Conservation (phyloP, 2,888 invertebrate species). For the Parthenolecanium corni region DNA sequence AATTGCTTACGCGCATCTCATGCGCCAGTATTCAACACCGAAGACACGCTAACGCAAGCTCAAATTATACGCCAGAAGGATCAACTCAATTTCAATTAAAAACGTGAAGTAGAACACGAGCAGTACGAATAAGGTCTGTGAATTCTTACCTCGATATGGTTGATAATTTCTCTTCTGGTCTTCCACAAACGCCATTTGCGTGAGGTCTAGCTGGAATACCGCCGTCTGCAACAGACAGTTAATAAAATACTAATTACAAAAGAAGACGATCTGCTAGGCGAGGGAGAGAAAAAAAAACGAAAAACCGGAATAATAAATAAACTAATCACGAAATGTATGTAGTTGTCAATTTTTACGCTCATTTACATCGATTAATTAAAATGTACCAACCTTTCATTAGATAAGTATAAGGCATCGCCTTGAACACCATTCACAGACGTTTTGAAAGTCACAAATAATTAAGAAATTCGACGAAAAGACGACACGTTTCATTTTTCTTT, state of each 20-base stretch:
- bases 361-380: not conserved
- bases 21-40: too few relatives aligned
- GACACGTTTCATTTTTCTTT: too few relatives aligned
- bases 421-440: not conserved
- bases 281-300: not conserved
- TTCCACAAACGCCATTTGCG: conserved; percentile 28
- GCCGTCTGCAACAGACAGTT: conserved; percentile 33
- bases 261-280: not conserved
- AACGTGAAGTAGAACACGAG: not conserved
- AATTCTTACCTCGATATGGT: conserved; percentile 30
- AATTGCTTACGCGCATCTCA: too few relatives aligned
- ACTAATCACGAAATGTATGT: conserved; percentile 3
- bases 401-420: conserved; percentile 21
- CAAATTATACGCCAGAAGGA: too few relatives aligned
- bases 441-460: too few relatives aligned
- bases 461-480: too few relatives aligned
- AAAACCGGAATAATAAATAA: not conserved
- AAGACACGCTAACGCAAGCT: too few relatives aligned
- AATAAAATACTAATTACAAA: conserved; percentile 2
- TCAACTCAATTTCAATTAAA: too few relatives aligned
- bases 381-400: conserved; percentile 14
- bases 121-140: not conserved
- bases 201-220: conserved; percentile 30
- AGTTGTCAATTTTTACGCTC: conserved; percentile 1
- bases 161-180: conserved; percentile 31